These are phyloP conservation scores for Butorides virescens DNA, from an alignment of 2,113 vertebrate genomes.

Conservation along the genomic window DNA sequence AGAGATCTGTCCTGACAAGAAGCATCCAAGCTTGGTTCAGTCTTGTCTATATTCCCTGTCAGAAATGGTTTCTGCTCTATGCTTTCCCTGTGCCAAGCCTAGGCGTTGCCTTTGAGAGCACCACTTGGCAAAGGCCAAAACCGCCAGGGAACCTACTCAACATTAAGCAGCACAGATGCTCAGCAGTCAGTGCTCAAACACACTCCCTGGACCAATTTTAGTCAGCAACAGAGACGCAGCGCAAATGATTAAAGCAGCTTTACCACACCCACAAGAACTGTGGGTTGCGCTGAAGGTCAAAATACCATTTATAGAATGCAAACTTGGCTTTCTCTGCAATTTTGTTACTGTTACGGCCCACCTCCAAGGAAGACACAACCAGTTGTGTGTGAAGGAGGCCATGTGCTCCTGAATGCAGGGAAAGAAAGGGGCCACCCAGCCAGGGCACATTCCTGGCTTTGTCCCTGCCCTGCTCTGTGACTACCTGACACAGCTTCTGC, in stretches of 20 bases:
- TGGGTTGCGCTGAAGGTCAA: background rate
- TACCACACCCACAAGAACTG: background rate
- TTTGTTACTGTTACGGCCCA: background rate
- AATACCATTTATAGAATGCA: background rate
- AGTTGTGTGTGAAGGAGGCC: background rate
- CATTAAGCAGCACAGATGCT: background rate
- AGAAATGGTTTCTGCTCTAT: background rate
- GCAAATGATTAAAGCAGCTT: background rate
- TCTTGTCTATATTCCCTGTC: background rate
- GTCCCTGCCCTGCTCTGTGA: background rate
- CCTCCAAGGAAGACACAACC: background rate
- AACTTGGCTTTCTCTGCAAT: background rate
- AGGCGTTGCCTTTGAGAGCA: background rate
- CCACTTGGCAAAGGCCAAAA: background rate
- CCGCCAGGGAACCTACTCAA: background rate
- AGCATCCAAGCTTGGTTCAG: background rate
- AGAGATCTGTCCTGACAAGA: background rate
- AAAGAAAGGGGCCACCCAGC: background rate
- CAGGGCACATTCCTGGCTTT: background rate
- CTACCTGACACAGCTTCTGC: background rate
- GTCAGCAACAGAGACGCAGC: background rate
- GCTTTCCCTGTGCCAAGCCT: background rate
- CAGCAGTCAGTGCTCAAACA: background rate
- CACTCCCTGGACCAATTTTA: background rate
- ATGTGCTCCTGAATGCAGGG: accelerated